phyloP scores from a whole-genome alignment of 1,140 invertebrate genomes.

The Bombus superbus region DNA sequence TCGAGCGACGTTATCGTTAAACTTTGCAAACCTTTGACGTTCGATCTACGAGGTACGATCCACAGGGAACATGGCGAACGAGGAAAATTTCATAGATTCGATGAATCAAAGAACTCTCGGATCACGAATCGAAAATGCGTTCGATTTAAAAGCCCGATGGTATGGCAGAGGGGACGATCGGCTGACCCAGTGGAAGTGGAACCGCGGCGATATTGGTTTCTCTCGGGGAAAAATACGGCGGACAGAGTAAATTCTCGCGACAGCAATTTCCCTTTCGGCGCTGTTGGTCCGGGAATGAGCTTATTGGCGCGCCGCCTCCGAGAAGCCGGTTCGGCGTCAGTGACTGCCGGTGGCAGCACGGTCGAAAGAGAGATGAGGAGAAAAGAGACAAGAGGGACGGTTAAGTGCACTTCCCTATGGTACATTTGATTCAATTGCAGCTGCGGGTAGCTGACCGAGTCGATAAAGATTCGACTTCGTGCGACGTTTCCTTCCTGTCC shows the following conservation, averaged over 20 bases:
- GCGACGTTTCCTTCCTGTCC: not conserved
- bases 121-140: not conserved
- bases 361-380: slow-evolving; percentile 62
- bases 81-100: not conserved
- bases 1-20: too few relatives aligned
- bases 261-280: slow-evolving; percentile 20
- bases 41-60: not conserved
- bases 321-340: slow-evolving; percentile 33
- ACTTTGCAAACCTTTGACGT: too few relatives aligned
- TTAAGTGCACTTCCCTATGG: slow-evolving; percentile 71
- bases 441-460: slow-evolving; percentile 61
- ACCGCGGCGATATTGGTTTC: slow-evolving; percentile 54
- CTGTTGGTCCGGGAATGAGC: not conserved
- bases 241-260: slow-evolving; percentile 52
- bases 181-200: not conserved
- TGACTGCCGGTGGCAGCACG: not conserved
- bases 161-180: not conserved
- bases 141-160: not conserved
- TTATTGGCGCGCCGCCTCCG: slow-evolving; percentile 55
- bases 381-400: slow-evolving; percentile 70
- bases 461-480: slow-evolving; percentile 46
- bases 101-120: not conserved
- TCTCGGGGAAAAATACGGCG: slow-evolving; percentile 22
- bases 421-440: slow-evolving; percentile 75
- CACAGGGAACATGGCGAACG: not conserved